phyloP scores from a whole-genome alignment of 2,113 vertebrate genomes.

The Stomatorhinus ivindoensis region DNA sequence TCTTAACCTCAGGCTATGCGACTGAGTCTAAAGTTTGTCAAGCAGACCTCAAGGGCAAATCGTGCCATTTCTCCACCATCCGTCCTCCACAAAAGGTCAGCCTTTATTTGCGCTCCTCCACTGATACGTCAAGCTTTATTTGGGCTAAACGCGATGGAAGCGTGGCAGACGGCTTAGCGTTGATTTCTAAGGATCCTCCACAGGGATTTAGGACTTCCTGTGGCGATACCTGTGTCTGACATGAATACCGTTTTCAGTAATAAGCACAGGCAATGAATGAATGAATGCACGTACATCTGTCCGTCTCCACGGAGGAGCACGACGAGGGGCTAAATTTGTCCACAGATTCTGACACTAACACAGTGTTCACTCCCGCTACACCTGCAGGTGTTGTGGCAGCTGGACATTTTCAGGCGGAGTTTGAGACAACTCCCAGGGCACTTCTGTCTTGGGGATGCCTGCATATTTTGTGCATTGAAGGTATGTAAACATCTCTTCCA shows the following conservation, averaged over 20 bases:
- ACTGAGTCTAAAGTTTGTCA: background rate
- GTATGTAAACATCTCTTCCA: constrained; percentile 46
- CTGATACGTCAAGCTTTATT: background rate
- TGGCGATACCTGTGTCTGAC: background rate
- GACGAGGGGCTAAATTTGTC: background rate
- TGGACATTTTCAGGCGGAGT: constrained; percentile 95
- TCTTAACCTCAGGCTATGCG: background rate
- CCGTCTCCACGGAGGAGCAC: background rate
- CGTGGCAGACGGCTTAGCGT: background rate
- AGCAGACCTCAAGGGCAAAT: background rate
- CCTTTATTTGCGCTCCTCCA: too few species aligned
- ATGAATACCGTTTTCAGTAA: background rate
- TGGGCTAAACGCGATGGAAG: background rate
- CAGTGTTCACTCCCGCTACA: background rate
- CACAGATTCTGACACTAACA: background rate
- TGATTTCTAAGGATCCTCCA: background rate
- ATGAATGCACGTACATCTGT: background rate
- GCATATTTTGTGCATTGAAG: constrained; percentile 98
- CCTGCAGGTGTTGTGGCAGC: constrained; percentile 88
- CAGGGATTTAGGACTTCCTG: background rate
- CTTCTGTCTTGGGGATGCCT: constrained; percentile 87
- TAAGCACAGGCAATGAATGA: background rate
- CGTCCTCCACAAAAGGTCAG: background rate
- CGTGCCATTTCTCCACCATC: background rate
- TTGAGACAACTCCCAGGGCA: constrained; percentile 88